These are phyloP conservation scores for Sinella curviseta DNA, from an alignment of 1,140 invertebrate genomes.

Conservation along the genomic window DNA sequence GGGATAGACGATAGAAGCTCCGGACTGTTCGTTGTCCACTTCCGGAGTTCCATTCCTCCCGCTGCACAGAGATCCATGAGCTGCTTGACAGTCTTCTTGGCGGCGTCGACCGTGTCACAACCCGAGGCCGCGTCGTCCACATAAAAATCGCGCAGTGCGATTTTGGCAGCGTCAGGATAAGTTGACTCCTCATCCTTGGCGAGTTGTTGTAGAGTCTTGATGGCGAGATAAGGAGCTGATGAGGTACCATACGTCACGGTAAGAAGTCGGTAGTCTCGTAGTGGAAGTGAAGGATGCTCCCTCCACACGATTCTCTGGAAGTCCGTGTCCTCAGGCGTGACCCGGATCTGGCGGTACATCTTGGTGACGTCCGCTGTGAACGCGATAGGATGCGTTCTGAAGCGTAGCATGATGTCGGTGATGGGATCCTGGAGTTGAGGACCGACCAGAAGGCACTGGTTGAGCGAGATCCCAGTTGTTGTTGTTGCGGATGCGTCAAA, in stretches of 20 bases:
- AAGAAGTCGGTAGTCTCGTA: slow-evolving; percentile 16
- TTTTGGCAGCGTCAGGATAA: slow-evolving; percentile 49
- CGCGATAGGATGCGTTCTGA: slow-evolving; percentile 52
- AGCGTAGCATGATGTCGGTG: slow-evolving; percentile 53
- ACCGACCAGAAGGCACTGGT: slow-evolving; percentile 47
- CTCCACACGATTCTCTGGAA: slow-evolving; percentile 34
- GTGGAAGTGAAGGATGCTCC: not conserved
- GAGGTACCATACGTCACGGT: slow-evolving; percentile 33
- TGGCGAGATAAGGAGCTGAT: slow-evolving; percentile 17
- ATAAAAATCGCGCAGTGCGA: slow-evolving; percentile 54
- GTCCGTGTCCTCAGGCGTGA: slow-evolving; percentile 9
- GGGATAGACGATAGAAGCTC: slow-evolving; percentile 45
- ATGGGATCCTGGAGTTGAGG: slow-evolving; percentile 56
- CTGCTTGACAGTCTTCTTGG: slow-evolving; percentile 38
- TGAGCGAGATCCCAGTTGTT: slow-evolving; percentile 47
- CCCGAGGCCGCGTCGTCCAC: slow-evolving; percentile 56
- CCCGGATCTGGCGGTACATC: slow-evolving; percentile 52
- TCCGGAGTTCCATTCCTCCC: slow-evolving; percentile 54
- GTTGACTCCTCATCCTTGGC: not conserved
- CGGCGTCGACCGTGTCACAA: slow-evolving; percentile 7
- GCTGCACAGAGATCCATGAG: slow-evolving; percentile 41
- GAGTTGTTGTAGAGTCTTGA: slow-evolving; percentile 27
- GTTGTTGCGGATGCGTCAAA: slow-evolving; percentile 35
- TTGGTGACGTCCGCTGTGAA: slow-evolving; percentile 55
- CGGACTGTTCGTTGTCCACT: slow-evolving; percentile 53